A percentile compares a stretch with the other conserved stretches of the same genome.
phyloP scores from a whole-genome alignment of 2,797 vertebrate species.

The Tamandua tetradactyla region DNA sequence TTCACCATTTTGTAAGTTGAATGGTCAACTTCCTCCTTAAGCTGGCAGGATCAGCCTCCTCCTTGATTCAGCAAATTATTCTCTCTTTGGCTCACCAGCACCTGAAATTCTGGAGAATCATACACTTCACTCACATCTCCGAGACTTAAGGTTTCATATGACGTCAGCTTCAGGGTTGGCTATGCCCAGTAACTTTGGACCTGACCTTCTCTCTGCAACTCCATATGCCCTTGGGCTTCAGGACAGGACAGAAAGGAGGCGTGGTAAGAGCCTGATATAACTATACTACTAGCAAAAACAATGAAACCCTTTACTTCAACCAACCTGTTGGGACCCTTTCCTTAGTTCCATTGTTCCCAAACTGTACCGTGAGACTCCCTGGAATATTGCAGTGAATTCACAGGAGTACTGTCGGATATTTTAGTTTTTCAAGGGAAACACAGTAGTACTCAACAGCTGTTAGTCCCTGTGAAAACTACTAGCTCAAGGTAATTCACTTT shows the following conservation, averaged over 20 bases:
- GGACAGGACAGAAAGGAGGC: background rate
- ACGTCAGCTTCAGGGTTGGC: background rate
- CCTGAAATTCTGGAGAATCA: background rate
- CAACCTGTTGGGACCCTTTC: background rate
- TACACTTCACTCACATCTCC: background rate
- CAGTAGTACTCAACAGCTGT: background rate
- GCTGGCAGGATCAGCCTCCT: accelerated
- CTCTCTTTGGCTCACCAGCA: background rate
- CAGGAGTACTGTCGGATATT: background rate
- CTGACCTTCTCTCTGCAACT: background rate
- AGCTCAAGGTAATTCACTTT: background rate
- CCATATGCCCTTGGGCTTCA: background rate
- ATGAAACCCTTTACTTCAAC: background rate
- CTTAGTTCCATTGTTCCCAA: background rate
- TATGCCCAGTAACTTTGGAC: background rate
- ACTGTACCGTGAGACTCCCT: background rate
- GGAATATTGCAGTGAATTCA: background rate
- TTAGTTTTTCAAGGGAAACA: background rate
- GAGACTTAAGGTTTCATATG: slow-evolving; percentile 11
- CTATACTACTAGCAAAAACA: background rate
- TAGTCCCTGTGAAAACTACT: background rate
- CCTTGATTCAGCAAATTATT: background rate
- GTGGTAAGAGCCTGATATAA: background rate
- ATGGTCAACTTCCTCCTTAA: accelerated
- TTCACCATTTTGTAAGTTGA: background rate